Conservation (phyloP, 2,113 vertebrate genomes). For the Elephantulus edwardii region DNA sequence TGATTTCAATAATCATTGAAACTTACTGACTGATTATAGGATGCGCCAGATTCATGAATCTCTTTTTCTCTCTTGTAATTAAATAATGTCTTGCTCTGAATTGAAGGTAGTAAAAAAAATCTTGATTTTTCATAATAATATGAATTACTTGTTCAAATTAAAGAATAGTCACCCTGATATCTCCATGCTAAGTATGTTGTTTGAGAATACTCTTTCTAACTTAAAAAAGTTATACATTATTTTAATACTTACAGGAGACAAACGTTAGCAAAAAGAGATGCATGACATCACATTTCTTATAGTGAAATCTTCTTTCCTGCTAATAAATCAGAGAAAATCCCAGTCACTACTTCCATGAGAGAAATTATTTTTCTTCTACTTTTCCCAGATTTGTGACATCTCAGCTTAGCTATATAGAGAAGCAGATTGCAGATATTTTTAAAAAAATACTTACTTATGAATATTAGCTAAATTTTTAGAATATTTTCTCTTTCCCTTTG, state of each 20-base stretch:
- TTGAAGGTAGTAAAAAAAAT: constrained; percentile 60
- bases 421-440: background rate
- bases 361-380: background rate
- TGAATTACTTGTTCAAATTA: constrained; percentile 68
- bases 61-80: constrained; percentile 63
- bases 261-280: background rate
- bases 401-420: background rate
- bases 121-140: constrained; percentile 69
- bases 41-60: constrained; percentile 62
- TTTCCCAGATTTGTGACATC: background rate
- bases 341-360: background rate
- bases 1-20: constrained; percentile 78
- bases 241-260: constrained; percentile 43
- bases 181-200: constrained; percentile 57
- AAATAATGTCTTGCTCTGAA: constrained; percentile 72
- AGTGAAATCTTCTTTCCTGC: background rate
- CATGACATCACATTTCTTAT: constrained; percentile 1
- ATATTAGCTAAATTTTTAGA: background rate
- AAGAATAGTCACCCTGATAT: constrained; percentile 55
- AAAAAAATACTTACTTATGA: constrained; percentile 45
- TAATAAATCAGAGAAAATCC: constrained; percentile 54
- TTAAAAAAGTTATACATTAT: constrained; percentile 41
- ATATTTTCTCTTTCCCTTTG: background rate
- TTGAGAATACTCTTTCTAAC: constrained; percentile 50
- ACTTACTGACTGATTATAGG: constrained; percentile 76